Evolutionary conservation across 2,113 vertebrate genomes (phyloP).

Genomic region (Emydura subglobosa): DNA sequence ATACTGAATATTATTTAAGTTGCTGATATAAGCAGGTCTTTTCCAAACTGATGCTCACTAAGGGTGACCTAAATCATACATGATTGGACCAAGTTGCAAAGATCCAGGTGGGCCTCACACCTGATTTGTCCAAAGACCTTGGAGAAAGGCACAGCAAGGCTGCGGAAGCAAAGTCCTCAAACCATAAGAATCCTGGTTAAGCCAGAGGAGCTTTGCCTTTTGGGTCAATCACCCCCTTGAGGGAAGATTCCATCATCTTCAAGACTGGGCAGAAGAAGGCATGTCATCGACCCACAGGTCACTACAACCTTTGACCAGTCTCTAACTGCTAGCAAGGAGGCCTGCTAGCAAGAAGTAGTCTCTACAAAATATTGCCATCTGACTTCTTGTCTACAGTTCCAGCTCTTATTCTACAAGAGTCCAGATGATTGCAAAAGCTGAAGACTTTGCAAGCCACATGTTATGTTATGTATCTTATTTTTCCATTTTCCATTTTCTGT

Average conservation of each 20-base stretch:
- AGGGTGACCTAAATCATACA: neutral
- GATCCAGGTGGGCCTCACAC: too few species aligned
- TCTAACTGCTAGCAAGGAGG: neutral
- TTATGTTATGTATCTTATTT: neutral
- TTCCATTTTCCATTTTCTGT: neutral
- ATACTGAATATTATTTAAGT: neutral
- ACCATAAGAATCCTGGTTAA: too few species aligned
- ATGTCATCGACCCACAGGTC: too few species aligned
- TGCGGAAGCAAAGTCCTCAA: too few species aligned
- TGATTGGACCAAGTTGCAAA: neutral
- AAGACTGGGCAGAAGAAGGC: too few species aligned
- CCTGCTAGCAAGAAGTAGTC: rapidly evolving
- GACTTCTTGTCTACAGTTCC: neutral
- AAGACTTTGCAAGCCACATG: neutral
- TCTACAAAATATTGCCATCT: neutral
- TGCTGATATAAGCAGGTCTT: neutral
- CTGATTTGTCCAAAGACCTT: too few species aligned
- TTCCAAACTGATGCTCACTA: neutral
- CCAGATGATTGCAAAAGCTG: neutral
- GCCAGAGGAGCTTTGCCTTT: too few species aligned
- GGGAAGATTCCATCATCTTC: too few species aligned
- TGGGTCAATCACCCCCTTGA: too few species aligned
- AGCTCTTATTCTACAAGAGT: neutral
- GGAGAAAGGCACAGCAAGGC: too few species aligned
- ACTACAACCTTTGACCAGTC: too few species aligned